phyloP scores from a whole-genome alignment of 30 jellyfish, hydroid and myxozoan genomes.

The Turritopsis dohrnii region DNA sequence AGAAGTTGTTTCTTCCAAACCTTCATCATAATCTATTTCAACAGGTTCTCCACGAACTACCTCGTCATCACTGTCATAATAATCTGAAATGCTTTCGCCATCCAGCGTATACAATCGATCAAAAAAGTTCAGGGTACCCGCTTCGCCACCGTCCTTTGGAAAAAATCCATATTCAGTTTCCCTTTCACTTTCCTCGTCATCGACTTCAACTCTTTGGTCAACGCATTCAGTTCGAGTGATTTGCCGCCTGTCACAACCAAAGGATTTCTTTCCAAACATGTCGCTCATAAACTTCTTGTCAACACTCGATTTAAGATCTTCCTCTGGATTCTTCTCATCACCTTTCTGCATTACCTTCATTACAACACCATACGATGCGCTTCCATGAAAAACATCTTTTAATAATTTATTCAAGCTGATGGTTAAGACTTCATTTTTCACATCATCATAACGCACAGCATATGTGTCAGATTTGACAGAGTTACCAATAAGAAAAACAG shows the following conservation, averaged over 20 bases:
- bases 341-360: conserved; percentile 34
- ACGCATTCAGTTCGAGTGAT: not conserved
- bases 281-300: conserved; percentile 30
- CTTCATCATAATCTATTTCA: conserved; percentile 8
- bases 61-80: no score
- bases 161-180: not conserved
- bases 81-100: not conserved
- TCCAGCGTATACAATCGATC: not conserved
- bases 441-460: conserved; percentile 45
- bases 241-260: not conserved
- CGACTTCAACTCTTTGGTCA: no score
- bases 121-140: not conserved
- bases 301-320: conserved; percentile 33
- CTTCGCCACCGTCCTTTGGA: not conserved
- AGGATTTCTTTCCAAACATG: conserved; percentile 18
- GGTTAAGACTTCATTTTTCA: conserved; percentile 31
- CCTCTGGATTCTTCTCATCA: not conserved
- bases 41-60: not conserved
- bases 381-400: conserved; percentile 17
- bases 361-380: conserved; percentile 39
- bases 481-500: conserved; percentile 44
- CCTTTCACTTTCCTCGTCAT: not conserved
- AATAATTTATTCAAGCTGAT: conserved; percentile 29
- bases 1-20: not conserved
- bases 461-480: conserved; percentile 28